Percentiles rank a stretch among this genome's conserved stretches.
phyloP scores from a whole-genome alignment of 1,140 invertebrate species.

The Ephestia elutella region DNA sequence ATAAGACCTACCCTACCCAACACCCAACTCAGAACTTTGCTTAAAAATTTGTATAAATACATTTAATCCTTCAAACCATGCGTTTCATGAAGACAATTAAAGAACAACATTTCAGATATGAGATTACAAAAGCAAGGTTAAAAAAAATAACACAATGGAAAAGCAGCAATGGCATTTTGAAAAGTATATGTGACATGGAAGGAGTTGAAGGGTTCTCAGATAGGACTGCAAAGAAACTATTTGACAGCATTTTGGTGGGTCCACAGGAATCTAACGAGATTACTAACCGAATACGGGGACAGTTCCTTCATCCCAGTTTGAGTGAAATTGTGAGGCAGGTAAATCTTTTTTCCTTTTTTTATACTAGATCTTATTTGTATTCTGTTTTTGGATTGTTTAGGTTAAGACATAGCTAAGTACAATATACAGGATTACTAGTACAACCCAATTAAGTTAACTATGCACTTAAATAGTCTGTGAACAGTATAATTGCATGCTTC shows the following conservation, averaged over 20 bases:
- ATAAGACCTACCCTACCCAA: too few relatives aligned
- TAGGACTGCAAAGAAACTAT: slow-evolving; percentile 45
- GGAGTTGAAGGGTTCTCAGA: slow-evolving; percentile 51
- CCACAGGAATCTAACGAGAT: slow-evolving; percentile 18
- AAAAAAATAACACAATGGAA: slow-evolving; percentile 51
- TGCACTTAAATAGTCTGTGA: too few relatives aligned
- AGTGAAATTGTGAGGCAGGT: slow-evolving; percentile 43
- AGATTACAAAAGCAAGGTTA: slow-evolving; percentile 48
- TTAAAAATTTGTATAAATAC: too few relatives aligned
- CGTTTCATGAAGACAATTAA: too few relatives aligned
- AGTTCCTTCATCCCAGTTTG: slow-evolving; percentile 50
- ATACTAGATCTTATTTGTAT: too few relatives aligned
- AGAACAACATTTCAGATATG: slow-evolving; percentile 39
- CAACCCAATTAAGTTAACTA: too few relatives aligned
- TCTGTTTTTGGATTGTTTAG: too few relatives aligned
- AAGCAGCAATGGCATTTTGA: slow-evolving; percentile 44
- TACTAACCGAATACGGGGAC: slow-evolving; percentile 53
- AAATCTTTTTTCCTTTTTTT: slow-evolving; percentile 10
- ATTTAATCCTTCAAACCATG: too few relatives aligned
- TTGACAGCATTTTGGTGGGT: slow-evolving; percentile 50
- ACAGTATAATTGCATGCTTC: too few relatives aligned
- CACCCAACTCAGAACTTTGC: too few relatives aligned
- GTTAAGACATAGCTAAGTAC: too few relatives aligned
- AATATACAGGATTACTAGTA: too few relatives aligned
- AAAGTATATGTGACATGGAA: slow-evolving; percentile 43